phyloP scores from a whole-genome alignment of 2,888 invertebrate species.

The Scaptomyza reducta region DNA sequence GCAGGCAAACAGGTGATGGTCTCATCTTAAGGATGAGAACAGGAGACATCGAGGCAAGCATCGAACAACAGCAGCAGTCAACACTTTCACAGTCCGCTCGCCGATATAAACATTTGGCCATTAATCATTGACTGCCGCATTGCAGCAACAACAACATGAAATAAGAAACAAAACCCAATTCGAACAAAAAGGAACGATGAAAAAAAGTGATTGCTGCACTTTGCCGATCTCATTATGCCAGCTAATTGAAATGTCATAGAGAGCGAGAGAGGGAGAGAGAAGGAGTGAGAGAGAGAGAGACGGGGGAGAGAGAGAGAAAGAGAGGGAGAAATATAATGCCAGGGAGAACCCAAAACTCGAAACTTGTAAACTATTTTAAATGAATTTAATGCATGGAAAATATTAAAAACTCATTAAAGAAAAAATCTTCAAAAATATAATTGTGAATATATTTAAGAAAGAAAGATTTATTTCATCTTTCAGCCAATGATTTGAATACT shows the following conservation, averaged over 20 bases:
- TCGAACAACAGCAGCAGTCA: slow-evolving; percentile 60
- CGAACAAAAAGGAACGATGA: slow-evolving; percentile 7
- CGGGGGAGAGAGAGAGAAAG: not conserved
- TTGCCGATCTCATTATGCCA: slow-evolving; percentile 64
- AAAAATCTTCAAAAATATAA: no score
- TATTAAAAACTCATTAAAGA: no score
- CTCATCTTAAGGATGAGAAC: slow-evolving; percentile 7
- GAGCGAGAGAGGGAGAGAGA: slow-evolving; percentile 44
- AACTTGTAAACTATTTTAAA: no score
- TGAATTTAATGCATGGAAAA: no score
- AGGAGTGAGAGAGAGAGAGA: not conserved
- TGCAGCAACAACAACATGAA: slow-evolving; percentile 22
- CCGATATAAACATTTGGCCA: slow-evolving; percentile 72
- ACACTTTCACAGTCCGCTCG: slow-evolving; percentile 67
- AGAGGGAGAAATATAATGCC: not conserved
- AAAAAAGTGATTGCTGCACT: slow-evolving; percentile 42
- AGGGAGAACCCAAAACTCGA: not conserved
- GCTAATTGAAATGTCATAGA: slow-evolving; percentile 76
- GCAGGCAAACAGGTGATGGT: slow-evolving; percentile 15
- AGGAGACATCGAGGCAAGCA: no score
- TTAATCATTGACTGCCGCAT: slow-evolving; percentile 65
- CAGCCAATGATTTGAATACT: no score
- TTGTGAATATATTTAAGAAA: no score
- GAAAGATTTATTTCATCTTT: no score
- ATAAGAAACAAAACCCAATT: not conserved